phyloP scores from a whole-genome alignment of 2,113 vertebrate species.

The Tetraodon nigroviridis region DNA sequence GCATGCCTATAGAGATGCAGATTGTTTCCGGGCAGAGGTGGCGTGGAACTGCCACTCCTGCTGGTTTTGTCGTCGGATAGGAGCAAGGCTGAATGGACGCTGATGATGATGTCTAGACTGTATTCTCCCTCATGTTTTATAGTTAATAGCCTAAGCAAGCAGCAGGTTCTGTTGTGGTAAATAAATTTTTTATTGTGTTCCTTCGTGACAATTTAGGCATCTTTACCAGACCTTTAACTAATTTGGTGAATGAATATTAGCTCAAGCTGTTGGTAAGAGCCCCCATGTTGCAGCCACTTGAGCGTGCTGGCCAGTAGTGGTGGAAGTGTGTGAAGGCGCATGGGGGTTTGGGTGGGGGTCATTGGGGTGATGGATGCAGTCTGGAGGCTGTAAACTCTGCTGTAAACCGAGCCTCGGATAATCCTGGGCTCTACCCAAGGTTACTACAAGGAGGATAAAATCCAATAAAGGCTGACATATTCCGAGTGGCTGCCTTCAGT shows the following conservation, averaged over 20 bases:
- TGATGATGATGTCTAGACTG: no score
- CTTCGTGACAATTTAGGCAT: background rate
- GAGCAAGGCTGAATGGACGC: slow-evolving; percentile 38
- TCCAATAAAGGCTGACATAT: slow-evolving; percentile 27
- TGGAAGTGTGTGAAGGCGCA: slow-evolving; percentile 16
- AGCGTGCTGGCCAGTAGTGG: slow-evolving; percentile 28
- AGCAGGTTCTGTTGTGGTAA: background rate
- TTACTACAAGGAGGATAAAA: slow-evolving; percentile 49
- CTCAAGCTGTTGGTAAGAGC: background rate
- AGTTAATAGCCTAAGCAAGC: background rate
- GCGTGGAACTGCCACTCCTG: slow-evolving; percentile 50
- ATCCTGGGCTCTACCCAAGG: slow-evolving; percentile 34
- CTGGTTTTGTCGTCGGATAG: slow-evolving; percentile 37
- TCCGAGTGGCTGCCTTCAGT: slow-evolving; percentile 12
- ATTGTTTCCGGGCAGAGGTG: slow-evolving; percentile 53
- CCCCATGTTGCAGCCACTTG: background rate
- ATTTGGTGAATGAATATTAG: background rate
- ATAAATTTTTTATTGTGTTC: background rate
- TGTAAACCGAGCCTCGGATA: slow-evolving; percentile 61
- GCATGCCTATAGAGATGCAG: slow-evolving; percentile 51
- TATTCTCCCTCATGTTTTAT: background rate
- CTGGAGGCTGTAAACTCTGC: slow-evolving; percentile 41
- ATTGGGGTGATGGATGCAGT: slow-evolving; percentile 22
- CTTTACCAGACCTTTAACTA: background rate
- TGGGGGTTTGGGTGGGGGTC: slow-evolving; percentile 41